Conservation (phyloP, 2,797 vertebrate species). For the Threskiornis aethiopicus region DNA sequence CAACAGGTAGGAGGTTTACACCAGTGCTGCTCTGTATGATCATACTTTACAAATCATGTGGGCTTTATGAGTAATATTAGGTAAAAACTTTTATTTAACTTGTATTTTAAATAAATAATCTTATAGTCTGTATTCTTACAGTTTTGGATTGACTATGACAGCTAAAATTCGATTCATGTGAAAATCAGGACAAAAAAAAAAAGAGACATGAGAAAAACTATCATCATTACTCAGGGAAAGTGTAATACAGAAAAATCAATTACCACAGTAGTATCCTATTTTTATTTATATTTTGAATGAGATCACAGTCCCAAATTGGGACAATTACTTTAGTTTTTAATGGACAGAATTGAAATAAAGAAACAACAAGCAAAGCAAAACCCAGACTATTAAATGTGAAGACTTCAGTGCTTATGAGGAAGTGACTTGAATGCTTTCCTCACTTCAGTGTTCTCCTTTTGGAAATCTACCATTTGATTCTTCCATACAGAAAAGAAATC, state of each 20-base stretch:
- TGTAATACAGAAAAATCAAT: background rate
- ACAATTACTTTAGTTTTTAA: background rate
- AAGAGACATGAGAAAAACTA: background rate
- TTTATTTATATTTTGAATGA: background rate
- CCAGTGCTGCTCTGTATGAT: background rate
- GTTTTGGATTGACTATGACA: background rate
- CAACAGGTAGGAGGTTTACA: constrained; percentile 31
- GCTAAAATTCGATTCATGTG: background rate
- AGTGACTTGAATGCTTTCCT: background rate
- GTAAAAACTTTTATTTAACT: background rate
- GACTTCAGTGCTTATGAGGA: background rate
- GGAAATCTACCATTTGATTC: background rate
- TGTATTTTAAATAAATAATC: background rate
- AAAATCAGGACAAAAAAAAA: background rate
- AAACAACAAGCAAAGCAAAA: background rate
- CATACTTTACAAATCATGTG: background rate
- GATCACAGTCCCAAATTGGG: background rate
- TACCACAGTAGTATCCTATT: background rate
- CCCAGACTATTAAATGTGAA: background rate
- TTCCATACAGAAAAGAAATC: background rate
- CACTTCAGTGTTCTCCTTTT: background rate
- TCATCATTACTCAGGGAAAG: background rate
- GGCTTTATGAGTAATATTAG: background rate
- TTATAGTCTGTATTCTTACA: background rate
- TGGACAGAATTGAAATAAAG: background rate